Evolutionary conservation across 2,113 vertebrate species (phyloP), one percentile per base, ranked within the genome.

Genomic region (Antennarius striatus): DNA sequence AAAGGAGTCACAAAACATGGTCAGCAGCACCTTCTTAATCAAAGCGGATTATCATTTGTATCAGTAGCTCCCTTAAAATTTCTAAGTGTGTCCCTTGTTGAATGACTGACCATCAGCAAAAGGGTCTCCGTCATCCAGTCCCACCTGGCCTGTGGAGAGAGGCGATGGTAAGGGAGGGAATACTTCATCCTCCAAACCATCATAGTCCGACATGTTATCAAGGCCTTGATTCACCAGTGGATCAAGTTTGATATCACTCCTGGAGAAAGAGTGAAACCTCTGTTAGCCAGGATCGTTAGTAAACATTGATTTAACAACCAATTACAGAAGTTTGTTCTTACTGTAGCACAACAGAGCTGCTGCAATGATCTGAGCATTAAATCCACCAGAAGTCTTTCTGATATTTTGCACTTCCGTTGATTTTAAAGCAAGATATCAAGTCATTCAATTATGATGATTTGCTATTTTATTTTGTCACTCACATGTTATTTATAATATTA

Each of bases 151-250:
- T 0, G 95, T 96, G 47, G 96, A 98, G 29, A 55, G 75, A 12
- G 96, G 96, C 5, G 96, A 95, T 0, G 96, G 96, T 1, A 98
- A 91, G 17, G 95, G 94, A 13, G 93, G 93, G 61, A 97, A 97
- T 0, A 48, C 79, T 76, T 98, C 96, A 1, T 98, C 95, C 60
- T 95, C 93, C 1, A 77, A 73, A 3, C 84, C 73, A 3, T 95
- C 93, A 58, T 92, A 93, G 70, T 93, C 91, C 0, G 93, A 91
- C 7, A 93, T 71, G 49, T 91, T 90, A 36, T 7, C 32, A 54
- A 88, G 70, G 40, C 76, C 88, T 22, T 22, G 50, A 90, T 89
- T 51, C 93, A 22, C 32, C 55, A 84, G 16, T n/a, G 85, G 87
- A 53, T 93, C 93, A 3, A 75, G 1, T 93, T 95, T 94, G 67